Evolutionary conservation across 2,888 invertebrate species (phyloP).

Genomic region (Trissoscelio sp.): DNA sequence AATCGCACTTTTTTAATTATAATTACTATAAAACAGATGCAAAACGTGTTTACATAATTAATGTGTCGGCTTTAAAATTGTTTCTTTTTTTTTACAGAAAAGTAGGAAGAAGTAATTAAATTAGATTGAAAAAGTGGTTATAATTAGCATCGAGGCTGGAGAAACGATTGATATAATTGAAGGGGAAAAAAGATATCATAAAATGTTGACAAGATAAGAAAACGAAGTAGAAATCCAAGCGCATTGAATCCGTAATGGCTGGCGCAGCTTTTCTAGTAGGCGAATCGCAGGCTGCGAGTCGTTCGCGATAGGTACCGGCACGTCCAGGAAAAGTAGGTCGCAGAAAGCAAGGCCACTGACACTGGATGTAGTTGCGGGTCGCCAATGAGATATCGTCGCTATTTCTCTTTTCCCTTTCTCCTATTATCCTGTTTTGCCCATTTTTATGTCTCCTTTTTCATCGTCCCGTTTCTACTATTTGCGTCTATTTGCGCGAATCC

Average conservation of each 20-base stretch:
- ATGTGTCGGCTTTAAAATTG: too few relatives aligned
- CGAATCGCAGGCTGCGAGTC: conserved; percentile 63
- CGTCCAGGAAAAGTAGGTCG: conserved; percentile 82
- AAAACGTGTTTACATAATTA: too few relatives aligned
- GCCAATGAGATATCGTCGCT: conserved; percentile 69
- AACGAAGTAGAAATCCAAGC: conserved; percentile 60
- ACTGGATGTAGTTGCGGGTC: conserved; percentile 75
- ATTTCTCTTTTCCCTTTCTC: conserved; percentile 71
- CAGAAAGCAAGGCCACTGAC: conserved; percentile 84
- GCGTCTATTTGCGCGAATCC: conserved; percentile 26
- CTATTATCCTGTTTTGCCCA: conserved; percentile 64
- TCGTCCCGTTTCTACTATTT: conserved; percentile 32
- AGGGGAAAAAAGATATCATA: conserved; percentile 53
- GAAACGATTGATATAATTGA: conserved; percentile 58
- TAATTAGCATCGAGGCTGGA: conserved; percentile 33
- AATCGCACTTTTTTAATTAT: too few relatives aligned
- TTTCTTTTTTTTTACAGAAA: conserved; percentile 7
- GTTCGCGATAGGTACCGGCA: conserved; percentile 67
- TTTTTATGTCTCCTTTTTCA: conserved; percentile 63
- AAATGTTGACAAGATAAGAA: conserved; percentile 66
- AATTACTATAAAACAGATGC: too few relatives aligned
- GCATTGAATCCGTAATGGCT: conserved; percentile 56
- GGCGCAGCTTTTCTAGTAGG: conserved; percentile 60
- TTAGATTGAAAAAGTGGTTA: conserved; percentile 30
- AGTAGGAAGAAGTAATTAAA: conserved; percentile 40